Base-by-base conservation (phyloP, 1,140 invertebrate genomes). In the Aphaenogaster floridana region DNA sequence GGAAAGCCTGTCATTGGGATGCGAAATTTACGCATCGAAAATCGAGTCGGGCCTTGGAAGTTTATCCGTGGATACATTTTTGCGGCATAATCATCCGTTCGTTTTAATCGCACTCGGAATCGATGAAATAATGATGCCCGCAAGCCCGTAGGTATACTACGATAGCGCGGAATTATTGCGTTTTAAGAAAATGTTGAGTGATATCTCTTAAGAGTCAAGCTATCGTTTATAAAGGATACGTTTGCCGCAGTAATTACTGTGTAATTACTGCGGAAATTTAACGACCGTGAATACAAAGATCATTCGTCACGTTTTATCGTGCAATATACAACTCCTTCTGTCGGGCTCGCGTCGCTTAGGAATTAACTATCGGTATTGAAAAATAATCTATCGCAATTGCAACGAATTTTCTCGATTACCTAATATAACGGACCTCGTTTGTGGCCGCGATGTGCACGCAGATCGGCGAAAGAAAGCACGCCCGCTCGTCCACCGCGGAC, bases 1-100 rank as follows among this genome's bases (percentile, higher is more conserved):
- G 68, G 34, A 52, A 48, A 15, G 80, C 68, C 52, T 74, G 68
- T 74, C 54, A 74, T 61, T 74, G 52, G 59, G 68, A 72, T 61
- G 9, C 68, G 54, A 61, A 83, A 61, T 74, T 83, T 83, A 83
- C 66, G 68, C 80, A 21, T 83, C 66, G 80, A 48, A 74, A 74
- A 21, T 39, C 80, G 54, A 69, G 42, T 72, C 79, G 34, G 17
- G 45, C 6, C 54, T 21, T 15, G 45, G 11, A 28, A 39, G 9
- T 39, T 69, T 69, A 57, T 57, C 13, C 28, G 6, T 9, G 50
- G 15, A n/a, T 61, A 8, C 28, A 36, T n/a, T 66, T 50, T 66
- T 50, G 7, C 45, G 61, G 39, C 11, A n/a, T 66, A 36, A 36
- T 36, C 45, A 45, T 63, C n/a, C 39, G 15, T 5, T 34, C 17